phyloP scores from a whole-genome alignment of 2,888 invertebrate species.

The Barypeithes pellucidus region DNA sequence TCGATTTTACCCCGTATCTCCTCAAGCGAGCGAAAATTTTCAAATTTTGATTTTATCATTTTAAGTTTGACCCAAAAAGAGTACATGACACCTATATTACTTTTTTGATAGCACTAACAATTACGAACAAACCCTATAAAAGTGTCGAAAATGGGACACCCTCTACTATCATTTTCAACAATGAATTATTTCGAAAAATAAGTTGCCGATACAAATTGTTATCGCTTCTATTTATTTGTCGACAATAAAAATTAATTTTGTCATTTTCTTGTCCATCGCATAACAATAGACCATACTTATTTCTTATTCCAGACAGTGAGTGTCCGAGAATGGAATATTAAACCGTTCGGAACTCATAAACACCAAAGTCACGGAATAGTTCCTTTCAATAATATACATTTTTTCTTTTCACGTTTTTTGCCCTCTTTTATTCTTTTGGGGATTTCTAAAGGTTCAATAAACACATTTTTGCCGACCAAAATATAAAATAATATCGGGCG shows the following conservation, averaged over 20 bases:
- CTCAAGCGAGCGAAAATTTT: too few relatives aligned
- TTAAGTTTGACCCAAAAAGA: too few relatives aligned
- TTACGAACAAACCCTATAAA: too few relatives aligned
- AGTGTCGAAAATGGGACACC: too few relatives aligned
- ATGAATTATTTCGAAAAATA: too few relatives aligned
- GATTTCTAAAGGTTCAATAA: slow-evolving; percentile 16
- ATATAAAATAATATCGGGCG: neutral
- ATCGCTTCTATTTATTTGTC: neutral
- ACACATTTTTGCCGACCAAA: slow-evolving; percentile 15
- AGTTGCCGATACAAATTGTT: neutral
- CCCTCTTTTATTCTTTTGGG: slow-evolving; percentile 11
- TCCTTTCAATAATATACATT: slow-evolving; percentile 22
- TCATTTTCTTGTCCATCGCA: slow-evolving; percentile 10
- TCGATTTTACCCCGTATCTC: too few relatives aligned
- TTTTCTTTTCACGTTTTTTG: slow-evolving; percentile 18
- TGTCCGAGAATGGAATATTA: slow-evolving; percentile 23
- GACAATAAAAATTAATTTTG: slow-evolving; percentile 10
- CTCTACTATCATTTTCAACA: too few relatives aligned
- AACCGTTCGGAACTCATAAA: slow-evolving; percentile 18
- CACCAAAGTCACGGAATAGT: slow-evolving; percentile 13
- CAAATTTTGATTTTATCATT: too few relatives aligned
- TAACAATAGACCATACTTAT: slow-evolving; percentile 11
- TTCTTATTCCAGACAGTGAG: slow-evolving; percentile 7
- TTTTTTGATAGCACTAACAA: too few relatives aligned
- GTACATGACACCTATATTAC: too few relatives aligned